Evolutionary conservation across 2,113 vertebrate genomes (phyloP).

Genomic region (Peromyscus maniculatus): DNA sequence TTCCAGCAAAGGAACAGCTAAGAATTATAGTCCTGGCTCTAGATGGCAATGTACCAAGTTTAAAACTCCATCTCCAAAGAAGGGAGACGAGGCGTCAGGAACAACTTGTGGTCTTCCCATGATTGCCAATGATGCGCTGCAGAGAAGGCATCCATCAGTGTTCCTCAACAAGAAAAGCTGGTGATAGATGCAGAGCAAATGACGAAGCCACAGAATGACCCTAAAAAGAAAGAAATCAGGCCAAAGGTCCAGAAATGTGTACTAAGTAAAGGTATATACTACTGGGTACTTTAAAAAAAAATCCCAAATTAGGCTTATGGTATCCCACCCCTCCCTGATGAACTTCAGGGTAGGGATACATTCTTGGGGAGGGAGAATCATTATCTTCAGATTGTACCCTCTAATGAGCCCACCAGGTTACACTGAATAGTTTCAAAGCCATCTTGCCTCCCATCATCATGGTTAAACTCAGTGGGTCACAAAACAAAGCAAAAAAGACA

Average conservation of each 20-base stretch:
- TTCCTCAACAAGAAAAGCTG: not conserved
- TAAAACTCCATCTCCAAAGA: conserved; percentile 27
- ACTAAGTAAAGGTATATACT: not conserved
- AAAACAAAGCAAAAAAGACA: not conserved
- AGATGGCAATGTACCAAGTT: not conserved
- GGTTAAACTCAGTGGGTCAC: not conserved
- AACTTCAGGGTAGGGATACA: not conserved
- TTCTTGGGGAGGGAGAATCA: too few relatives aligned
- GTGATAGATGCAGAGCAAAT: not conserved
- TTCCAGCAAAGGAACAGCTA: not conserved
- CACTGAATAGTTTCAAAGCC: not conserved
- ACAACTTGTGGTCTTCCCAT: not conserved
- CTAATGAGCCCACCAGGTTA: not conserved
- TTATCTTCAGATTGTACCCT: not conserved
- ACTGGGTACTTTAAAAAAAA: not conserved
- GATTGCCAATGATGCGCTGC: not conserved
- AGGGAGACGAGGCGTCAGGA: not conserved
- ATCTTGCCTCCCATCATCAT: too few relatives aligned
- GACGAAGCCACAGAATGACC: not conserved
- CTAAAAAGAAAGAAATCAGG: not conserved
- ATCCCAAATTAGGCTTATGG: not conserved
- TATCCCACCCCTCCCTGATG: not conserved
- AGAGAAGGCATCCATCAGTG: not conserved
- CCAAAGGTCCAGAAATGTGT: conserved; percentile 6
- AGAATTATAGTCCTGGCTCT: not conserved